Base-by-base conservation (phyloP, 2,888 invertebrate species). In the Eugnorisma glareosa region DNA sequence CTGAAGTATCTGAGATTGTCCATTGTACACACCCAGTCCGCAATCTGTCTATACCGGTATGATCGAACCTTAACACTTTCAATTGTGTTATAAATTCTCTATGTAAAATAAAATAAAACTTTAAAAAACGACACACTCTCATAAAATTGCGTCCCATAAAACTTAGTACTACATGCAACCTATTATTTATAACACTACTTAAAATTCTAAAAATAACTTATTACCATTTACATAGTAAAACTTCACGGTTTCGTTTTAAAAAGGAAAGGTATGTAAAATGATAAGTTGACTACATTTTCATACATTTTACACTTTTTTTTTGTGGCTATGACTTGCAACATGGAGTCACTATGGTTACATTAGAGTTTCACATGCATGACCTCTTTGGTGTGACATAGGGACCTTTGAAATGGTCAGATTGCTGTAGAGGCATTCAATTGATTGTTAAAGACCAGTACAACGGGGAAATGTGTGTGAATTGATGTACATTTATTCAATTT, bases 241-340 rank as follows among this genome's bases (percentile, higher is more conserved):
- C 67, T 81, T 77, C 71, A 82, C 77, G 48, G 61, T 24, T 35
- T 28, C 11, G 45, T 85, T 68, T 75, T 54, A 84, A 84, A 81
- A 83, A 59, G 64, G 69, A 81, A 81, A 82, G 64, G 51, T 72
- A 35, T 13, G 37, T 43, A 51, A 45, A 31, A 59, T 68, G 59
- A 43, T 73, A 66, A 67, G 59, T 75, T 43, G 61, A 75, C 73
- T 73, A 43, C 67, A 66, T 67, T 79, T 81, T 88, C 70, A 77
- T 88, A 84, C 51, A 76, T 84, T 82, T 77, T 77, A 86, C 74
- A 80, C 67, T 77, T 67, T 79, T 85, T 82, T 80, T 61, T 75
- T 83, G 63, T 40, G 11, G 31, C 74, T 79, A 66, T 87, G 80
- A 83, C 74, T 77, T 73, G 74, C 71, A 72, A 71, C 77, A 71